Conservation (phyloP, 2,888 invertebrate genomes). For the Augochlorella aurata region DNA sequence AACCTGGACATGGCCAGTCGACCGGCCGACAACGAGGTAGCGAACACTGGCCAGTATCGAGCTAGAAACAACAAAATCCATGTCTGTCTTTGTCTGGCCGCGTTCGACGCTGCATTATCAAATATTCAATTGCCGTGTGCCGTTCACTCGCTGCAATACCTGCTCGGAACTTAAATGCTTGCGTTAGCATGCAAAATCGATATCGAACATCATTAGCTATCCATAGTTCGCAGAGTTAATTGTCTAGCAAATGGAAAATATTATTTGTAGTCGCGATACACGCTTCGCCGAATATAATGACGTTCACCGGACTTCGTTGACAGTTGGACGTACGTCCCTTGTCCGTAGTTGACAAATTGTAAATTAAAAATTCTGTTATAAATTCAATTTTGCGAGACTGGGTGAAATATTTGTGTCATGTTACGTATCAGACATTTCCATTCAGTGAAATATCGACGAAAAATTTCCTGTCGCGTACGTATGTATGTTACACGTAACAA, state of each 20-base stretch:
- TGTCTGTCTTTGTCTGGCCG: conserved; percentile 13
- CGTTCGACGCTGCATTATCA: conserved; percentile 17
- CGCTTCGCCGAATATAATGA: background rate
- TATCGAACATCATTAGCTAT: conserved; percentile 58
- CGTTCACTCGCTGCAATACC: conserved; percentile 12
- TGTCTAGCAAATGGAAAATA: background rate
- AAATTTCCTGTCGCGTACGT: background rate
- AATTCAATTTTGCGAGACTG: background rate
- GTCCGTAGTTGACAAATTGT: conserved; percentile 1
- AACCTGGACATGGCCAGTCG: conserved; percentile 7
- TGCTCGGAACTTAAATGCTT: conserved; percentile 32
- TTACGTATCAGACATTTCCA: background rate
- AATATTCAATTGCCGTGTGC: conserved; percentile 24
- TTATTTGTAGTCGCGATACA: background rate
- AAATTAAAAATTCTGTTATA: conserved; percentile 4
- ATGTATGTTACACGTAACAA: background rate
- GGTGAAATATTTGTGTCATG: background rate
- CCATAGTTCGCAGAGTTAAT: conserved; percentile 5
- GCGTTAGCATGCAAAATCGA: conserved; percentile 70
- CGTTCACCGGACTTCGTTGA: background rate
- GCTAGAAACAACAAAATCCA: conserved; percentile 11
- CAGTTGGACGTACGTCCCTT: background rate
- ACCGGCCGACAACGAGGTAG: background rate
- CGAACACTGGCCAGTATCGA: conserved; percentile 20
- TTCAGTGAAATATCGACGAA: conserved; percentile 6